These are phyloP conservation scores for Electrona antarctica DNA, from an alignment of 2,113 vertebrate genomes.

Conservation along the genomic window DNA sequence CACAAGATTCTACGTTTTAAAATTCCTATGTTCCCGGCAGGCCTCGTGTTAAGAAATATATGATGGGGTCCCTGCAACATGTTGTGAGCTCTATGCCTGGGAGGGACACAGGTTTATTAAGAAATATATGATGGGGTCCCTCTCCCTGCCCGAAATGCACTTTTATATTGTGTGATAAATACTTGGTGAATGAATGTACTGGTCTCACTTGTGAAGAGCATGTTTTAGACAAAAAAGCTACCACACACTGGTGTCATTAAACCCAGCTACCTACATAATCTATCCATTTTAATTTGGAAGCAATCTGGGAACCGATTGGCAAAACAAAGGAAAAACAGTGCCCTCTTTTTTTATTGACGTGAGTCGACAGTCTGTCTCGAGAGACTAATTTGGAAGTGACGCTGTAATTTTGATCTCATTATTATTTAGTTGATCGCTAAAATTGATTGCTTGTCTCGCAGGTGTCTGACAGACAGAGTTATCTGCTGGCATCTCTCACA, in stretches of 20 bases:
- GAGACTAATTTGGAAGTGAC: neutral
- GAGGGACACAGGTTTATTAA: conserved; percentile 15
- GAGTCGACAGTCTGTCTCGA: too few species aligned
- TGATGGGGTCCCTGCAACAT: too few species aligned
- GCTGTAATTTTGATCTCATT: neutral
- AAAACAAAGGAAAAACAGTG: too few species aligned
- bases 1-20: too few species aligned
- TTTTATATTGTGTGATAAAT: neutral
- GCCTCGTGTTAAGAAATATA: too few species aligned
- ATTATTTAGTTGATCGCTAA: neutral
- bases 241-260: neutral
- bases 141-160: neutral
- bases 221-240: neutral
- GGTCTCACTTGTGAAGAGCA: neutral
- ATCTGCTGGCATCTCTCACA: conserved; percentile 86
- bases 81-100: too few species aligned
- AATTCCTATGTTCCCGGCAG: too few species aligned
- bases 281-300: neutral
- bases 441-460: conserved; percentile 26
- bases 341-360: too few species aligned
- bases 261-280: neutral
- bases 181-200: neutral
- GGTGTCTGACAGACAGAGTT: conserved; percentile 91
- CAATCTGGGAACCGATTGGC: too few species aligned
- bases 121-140: too few species aligned